A percentile compares a stretch with the other conserved stretches of the same genome.
Evolutionary conservation across 2,888 invertebrate species (phyloP).

Genomic region (Rosalia funebris): DNA sequence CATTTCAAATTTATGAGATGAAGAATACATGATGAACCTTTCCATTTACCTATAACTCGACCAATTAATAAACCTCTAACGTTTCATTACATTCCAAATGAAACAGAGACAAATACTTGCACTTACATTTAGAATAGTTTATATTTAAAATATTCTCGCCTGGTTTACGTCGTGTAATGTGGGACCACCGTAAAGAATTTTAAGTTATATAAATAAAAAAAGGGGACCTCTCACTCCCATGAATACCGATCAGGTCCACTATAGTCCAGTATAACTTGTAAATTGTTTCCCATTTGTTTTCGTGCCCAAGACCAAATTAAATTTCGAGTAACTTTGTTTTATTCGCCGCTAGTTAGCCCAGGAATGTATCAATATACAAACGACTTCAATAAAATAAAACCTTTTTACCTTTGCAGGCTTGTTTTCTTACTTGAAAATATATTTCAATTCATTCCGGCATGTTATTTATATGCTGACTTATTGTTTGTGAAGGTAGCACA

Average conservation of each 20-base stretch:
- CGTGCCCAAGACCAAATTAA: constrained; percentile 51
- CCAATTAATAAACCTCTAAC: too few relatives aligned
- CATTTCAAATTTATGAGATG: too few relatives aligned
- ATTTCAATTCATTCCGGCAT: constrained; percentile 13
- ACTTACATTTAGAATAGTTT: background rate
- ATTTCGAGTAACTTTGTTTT: constrained; percentile 48
- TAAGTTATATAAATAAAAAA: constrained; percentile 43
- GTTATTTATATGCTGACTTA: constrained; percentile 17
- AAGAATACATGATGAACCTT: too few relatives aligned
- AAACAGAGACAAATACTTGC: background rate
- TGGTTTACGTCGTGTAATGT: background rate
- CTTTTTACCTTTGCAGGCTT: constrained; percentile 22
- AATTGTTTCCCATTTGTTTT: constrained; percentile 52
- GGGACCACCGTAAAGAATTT: constrained; percentile 38
- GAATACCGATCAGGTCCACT: constrained; percentile 39
- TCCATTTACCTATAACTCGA: too few relatives aligned
- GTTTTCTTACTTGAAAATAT: constrained; percentile 14
- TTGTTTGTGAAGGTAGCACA: too few relatives aligned
- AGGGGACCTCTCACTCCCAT: constrained; percentile 34
- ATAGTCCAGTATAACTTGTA: constrained; percentile 42
- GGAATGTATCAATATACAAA: constrained; percentile 43
- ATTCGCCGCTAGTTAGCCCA: constrained; percentile 47
- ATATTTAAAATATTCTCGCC: constrained; percentile 6
- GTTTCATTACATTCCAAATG: too few relatives aligned
- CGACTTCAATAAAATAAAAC: constrained; percentile 42